Evolutionary conservation across 1,140 invertebrate genomes (phyloP).

Genomic region (Drosophila saltans): DNA sequence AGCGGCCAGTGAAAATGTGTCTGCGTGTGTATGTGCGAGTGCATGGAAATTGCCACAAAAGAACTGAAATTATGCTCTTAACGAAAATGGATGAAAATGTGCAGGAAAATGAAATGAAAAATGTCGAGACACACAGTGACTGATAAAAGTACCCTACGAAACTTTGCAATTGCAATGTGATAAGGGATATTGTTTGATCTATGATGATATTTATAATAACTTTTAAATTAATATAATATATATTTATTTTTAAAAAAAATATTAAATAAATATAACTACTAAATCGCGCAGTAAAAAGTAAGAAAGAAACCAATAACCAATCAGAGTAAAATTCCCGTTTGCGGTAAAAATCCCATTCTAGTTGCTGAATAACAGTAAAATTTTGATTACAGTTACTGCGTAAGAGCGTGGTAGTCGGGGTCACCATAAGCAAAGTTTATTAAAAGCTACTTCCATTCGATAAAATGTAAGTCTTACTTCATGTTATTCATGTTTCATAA

Average conservation of each 20-base stretch:
- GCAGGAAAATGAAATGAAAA: neutral
- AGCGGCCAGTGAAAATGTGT: conserved; percentile 41
- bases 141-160: neutral
- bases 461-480: neutral
- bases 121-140: neutral
- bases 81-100: conserved; percentile 51
- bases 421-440: neutral
- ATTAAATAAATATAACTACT: too few relatives aligned
- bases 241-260: too few relatives aligned
- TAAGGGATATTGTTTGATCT: too few relatives aligned
- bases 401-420: neutral
- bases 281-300: too few relatives aligned
- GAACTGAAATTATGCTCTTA: conserved; percentile 70
- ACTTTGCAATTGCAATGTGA: neutral
- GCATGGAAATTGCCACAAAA: conserved; percentile 58
- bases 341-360: too few relatives aligned
- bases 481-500: neutral
- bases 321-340: too few relatives aligned
- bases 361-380: too few relatives aligned
- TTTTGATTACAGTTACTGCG: too few relatives aligned
- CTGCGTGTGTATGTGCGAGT: conserved; percentile 40
- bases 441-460: neutral
- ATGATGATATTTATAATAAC: too few relatives aligned
- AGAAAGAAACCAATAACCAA: too few relatives aligned
- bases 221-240: too few relatives aligned